phyloP scores from a whole-genome alignment of 2,113 vertebrate species.

The Solea solea region DNA sequence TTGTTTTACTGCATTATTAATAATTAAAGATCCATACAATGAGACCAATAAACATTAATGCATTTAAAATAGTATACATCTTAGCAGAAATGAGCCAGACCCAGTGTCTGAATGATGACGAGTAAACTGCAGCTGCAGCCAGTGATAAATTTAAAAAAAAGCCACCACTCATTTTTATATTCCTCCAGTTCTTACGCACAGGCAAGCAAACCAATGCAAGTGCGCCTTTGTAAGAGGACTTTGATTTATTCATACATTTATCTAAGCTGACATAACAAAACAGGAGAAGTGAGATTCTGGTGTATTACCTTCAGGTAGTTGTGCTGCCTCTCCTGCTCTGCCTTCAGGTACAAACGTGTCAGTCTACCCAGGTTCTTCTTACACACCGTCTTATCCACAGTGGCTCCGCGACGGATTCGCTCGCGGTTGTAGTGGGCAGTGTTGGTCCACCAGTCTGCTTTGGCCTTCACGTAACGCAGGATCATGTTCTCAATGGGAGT shows the following conservation, averaged over 20 bases:
- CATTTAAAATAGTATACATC: no score
- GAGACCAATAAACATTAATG: no score
- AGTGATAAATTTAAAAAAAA: no score
- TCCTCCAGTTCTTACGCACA: not conserved
- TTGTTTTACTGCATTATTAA: no score
- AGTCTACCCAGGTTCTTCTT: slow-evolving; percentile 98
- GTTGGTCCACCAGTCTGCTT: slow-evolving; percentile 99
- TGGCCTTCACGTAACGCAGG: slow-evolving; percentile 97
- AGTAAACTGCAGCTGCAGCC: no score
- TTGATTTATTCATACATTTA: not conserved
- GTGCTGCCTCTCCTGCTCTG: slow-evolving; percentile 98
- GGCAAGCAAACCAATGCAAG: slow-evolving; percentile 50
- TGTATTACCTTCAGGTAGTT: slow-evolving; percentile 95
- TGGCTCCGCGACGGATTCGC: slow-evolving; percentile 97
- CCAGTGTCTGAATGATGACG: no score
- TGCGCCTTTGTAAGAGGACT: slow-evolving; percentile 66
- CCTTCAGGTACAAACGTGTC: slow-evolving; percentile 96
- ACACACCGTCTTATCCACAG: slow-evolving; percentile 98
- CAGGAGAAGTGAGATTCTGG: no score
- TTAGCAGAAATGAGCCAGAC: no score
- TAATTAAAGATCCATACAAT: no score
- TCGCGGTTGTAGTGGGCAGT: slow-evolving; percentile 99
- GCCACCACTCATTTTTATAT: not conserved
- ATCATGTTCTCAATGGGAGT: slow-evolving; percentile 99
- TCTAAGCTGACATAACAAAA: not conserved